These are phyloP conservation scores for Sylvietta virens DNA, from an alignment of 2,113 vertebrate genomes.

Conservation along the genomic window DNA sequence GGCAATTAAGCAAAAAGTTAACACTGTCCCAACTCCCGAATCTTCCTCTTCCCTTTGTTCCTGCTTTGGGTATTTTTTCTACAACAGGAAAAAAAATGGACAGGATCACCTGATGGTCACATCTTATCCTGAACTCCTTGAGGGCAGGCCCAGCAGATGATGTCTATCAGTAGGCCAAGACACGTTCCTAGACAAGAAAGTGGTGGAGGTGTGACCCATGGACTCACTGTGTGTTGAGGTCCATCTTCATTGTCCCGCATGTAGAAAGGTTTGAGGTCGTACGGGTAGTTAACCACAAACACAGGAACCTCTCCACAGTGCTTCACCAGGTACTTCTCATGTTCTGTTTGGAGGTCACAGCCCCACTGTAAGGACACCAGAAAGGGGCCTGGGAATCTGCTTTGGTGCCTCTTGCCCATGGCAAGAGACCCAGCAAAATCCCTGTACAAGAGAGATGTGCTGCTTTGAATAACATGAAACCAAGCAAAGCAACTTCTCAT, in stretches of 20 bases:
- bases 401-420: not conserved
- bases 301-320: slow-evolving; percentile 88
- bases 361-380: slow-evolving; percentile 85
- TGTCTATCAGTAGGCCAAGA: not conserved
- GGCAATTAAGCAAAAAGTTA: not conserved
- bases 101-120: not conserved
- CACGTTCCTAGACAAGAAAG: not conserved
- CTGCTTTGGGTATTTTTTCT: not conserved
- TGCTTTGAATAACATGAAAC: not conserved
- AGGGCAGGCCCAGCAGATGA: not conserved
- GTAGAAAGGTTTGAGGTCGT: slow-evolving; percentile 93
- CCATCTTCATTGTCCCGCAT: slow-evolving; percentile 88
- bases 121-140: not conserved
- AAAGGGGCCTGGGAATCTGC: not conserved
- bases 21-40: not conserved
- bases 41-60: not conserved
- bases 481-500: not conserved
- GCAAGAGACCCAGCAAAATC: not conserved
- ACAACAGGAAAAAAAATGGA: not conserved
- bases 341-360: slow-evolving; percentile 88
- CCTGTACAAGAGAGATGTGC: rapidly evolving
- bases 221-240: slow-evolving; percentile 83
- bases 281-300: slow-evolving; percentile 91
- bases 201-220: not conserved
- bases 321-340: slow-evolving; percentile 91